Percentiles rank a stretch among this genome's conserved stretches.
These are phyloP conservation scores for Donacobius atricapilla DNA, from an alignment of 2,113 vertebrate species.

Conservation along the genomic window DNA sequence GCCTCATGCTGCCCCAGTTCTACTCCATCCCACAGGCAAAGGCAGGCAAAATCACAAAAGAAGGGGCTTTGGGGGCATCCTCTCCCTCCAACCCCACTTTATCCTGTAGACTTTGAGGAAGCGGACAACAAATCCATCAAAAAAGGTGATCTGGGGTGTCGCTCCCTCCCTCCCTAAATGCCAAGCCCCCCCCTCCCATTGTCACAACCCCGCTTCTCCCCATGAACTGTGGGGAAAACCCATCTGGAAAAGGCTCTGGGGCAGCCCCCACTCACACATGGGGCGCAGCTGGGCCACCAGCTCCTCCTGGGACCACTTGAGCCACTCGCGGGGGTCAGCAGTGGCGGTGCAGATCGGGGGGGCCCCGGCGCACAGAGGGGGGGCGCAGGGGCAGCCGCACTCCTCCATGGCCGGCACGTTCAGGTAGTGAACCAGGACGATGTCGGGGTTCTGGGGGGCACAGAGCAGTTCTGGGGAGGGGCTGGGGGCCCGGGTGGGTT, in stretches of 20 bases:
- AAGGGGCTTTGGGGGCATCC: rapidly evolving
- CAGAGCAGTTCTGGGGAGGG: too few relatives aligned
- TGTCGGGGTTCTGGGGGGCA: background rate
- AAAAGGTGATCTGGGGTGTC: rapidly evolving
- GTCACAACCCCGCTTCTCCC: background rate
- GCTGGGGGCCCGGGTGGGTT: rapidly evolving
- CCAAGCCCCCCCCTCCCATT: rapidly evolving
- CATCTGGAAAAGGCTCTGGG: too few relatives aligned
- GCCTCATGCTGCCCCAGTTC: too few relatives aligned
- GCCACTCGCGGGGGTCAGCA: background rate
- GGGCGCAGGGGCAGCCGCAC: background rate
- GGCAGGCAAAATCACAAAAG: background rate
- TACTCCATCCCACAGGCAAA: background rate
- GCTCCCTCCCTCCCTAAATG: background rate
- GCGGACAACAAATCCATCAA: rapidly evolving
- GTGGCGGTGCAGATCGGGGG: background rate
- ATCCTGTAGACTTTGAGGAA: rapidly evolving
- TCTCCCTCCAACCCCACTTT: too few relatives aligned
- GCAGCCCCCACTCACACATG: background rate
- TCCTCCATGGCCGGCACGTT: background rate
- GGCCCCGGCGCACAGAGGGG: background rate
- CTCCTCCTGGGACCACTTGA: background rate
- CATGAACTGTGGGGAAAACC: rapidly evolving
- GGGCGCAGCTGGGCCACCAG: background rate
- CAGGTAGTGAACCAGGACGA: background rate